Conservation (phyloP, 2,888 invertebrate genomes). For the Argyra leucocephala region DNA sequence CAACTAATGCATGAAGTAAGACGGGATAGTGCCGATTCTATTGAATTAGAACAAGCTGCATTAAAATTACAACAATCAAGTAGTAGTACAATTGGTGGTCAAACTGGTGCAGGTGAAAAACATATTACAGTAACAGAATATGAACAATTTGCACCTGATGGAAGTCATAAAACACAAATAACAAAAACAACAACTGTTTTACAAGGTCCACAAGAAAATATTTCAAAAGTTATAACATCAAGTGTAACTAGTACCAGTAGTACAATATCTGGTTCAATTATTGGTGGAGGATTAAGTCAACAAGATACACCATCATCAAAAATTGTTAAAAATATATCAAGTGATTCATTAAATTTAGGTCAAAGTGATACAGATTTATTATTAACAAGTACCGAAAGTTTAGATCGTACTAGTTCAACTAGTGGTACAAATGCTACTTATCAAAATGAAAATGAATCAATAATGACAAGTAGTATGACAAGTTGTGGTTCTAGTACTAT, state of each 20-base stretch:
- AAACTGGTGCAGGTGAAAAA: conserved; percentile 25
- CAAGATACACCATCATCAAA: conserved; percentile 20
- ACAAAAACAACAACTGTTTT: conserved; percentile 23
- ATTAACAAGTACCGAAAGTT: conserved; percentile 60
- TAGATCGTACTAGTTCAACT: conserved; percentile 68
- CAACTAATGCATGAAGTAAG: conserved; percentile 34
- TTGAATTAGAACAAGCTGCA: conserved; percentile 34
- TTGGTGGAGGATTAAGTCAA: neutral
- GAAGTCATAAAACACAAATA: conserved; percentile 30
- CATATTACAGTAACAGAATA: conserved; percentile 23
- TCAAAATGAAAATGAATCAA: conserved; percentile 73
- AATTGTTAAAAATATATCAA: conserved; percentile 38
- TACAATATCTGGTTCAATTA: neutral
- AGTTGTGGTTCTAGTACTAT: conserved; percentile 76
- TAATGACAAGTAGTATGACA: conserved; percentile 77
- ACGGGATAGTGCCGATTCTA: conserved; percentile 41
- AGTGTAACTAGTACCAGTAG: neutral
- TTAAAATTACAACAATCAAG: conserved; percentile 29
- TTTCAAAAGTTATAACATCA: conserved; percentile 17
- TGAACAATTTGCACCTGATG: conserved; percentile 33
- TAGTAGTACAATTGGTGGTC: conserved; percentile 24
- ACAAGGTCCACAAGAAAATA: conserved; percentile 21
- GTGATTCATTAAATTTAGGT: conserved; percentile 38
- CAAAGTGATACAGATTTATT: conserved; percentile 49
- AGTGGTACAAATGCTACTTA: conserved; percentile 74